Percentiles rank a stretch among this genome's conserved stretches.
These are phyloP conservation scores for Aepyceros melampus DNA, from an alignment of 2,113 vertebrate genomes.

Conservation along the genomic window DNA sequence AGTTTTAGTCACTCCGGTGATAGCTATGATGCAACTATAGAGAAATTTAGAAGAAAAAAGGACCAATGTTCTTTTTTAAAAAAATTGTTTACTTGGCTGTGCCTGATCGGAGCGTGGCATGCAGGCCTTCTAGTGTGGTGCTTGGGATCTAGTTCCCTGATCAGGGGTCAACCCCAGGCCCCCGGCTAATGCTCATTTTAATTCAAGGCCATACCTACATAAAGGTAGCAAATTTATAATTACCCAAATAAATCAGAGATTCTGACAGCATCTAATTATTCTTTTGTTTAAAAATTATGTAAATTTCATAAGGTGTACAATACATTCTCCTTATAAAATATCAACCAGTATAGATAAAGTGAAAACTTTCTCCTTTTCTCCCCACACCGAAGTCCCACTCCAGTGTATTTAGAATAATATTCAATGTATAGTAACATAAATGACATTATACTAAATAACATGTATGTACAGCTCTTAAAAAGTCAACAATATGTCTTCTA, in stretches of 20 bases:
- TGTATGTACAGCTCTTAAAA: background rate
- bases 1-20: background rate
- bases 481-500: background rate
- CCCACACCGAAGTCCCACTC: background rate
- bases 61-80: background rate
- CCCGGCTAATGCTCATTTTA: background rate
- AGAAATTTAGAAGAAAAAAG: background rate
- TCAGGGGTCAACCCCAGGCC: background rate
- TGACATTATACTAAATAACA: background rate
- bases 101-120: rapidly evolving
- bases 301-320: background rate
- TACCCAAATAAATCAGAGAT: background rate
- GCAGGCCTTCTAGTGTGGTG: background rate
- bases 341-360: background rate
- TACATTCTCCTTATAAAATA: background rate
- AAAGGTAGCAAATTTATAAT: background rate
- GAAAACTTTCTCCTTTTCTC: background rate
- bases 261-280: background rate
- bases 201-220: background rate
- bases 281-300: background rate
- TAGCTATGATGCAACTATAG: background rate
- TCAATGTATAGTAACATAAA: background rate
- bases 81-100: background rate
- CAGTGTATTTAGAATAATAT: background rate
- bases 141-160: background rate